These are phyloP conservation scores for Wasmannia auropunctata DNA, from an alignment of 1,140 invertebrate species.

Conservation along the genomic window DNA sequence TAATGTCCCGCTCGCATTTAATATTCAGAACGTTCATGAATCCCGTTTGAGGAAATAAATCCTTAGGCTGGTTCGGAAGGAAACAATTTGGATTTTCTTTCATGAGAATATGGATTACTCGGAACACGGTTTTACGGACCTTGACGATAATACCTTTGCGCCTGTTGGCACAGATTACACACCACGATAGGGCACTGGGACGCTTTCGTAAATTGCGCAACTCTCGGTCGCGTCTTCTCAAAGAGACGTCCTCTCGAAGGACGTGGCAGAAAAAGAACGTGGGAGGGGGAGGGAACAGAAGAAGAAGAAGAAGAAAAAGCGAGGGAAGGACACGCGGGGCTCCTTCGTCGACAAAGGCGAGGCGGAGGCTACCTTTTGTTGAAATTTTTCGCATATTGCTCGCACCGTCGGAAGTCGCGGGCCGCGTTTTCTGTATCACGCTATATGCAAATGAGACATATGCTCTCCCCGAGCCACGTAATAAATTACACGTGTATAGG, in stretches of 20 bases:
- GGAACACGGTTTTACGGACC: neutral
- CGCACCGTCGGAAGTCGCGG: constrained; percentile 71
- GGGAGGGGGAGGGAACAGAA: neutral
- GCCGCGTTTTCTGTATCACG: constrained; percentile 76
- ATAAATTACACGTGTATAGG: constrained; percentile 77
- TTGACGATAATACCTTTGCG: neutral
- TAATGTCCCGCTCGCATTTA: neutral
- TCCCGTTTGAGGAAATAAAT: constrained; percentile 5
- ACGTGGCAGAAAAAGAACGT: neutral
- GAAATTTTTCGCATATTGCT: constrained; percentile 72
- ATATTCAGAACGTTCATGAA: neutral
- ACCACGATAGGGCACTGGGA: constrained; percentile 15
- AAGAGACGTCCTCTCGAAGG: constrained; percentile 16
- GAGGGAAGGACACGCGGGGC: neutral
- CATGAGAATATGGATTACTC: neutral
- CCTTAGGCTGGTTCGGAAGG: neutral
- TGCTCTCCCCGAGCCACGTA: constrained; percentile 75
- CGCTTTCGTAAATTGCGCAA: constrained; percentile 44
- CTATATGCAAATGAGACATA: constrained; percentile 82
- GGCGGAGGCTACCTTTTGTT: constrained; percentile 61
- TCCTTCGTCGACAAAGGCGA: neutral
- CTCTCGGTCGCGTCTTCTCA: constrained; percentile 13
- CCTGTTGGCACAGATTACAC: neutral
- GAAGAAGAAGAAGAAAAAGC: neutral
- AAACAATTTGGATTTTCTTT: neutral